Evolutionary conservation across 2,888 invertebrate genomes (phyloP).

Genomic region (Calameuta pallipes): DNA sequence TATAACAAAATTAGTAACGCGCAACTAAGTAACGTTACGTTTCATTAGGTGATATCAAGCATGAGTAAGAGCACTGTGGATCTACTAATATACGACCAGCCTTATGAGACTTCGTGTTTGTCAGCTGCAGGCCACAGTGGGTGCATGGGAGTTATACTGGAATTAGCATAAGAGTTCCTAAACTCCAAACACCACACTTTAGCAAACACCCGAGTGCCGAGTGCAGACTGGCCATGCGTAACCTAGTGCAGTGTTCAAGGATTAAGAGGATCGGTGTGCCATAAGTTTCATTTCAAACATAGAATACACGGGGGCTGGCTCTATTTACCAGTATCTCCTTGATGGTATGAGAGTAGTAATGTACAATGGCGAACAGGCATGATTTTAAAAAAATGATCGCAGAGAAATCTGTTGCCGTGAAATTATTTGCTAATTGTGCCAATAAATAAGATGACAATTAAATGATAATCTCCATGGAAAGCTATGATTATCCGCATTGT

Average conservation of each 20-base stretch:
- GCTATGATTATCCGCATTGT: not conserved
- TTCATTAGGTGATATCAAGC: not conserved
- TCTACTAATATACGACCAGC: not conserved
- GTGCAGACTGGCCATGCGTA: no score
- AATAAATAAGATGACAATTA: not conserved
- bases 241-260: no score
- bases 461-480: not conserved
- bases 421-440: not conserved
- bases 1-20: not conserved
- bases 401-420: not conserved
- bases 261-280: not conserved
- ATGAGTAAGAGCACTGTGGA: not conserved
- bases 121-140: not conserved
- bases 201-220: no score
- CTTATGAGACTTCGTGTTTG: not conserved
- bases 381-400: not conserved
- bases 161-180: no score
- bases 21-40: not conserved
- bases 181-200: no score
- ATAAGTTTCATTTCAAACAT: not conserved
- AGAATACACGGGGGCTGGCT: not conserved
- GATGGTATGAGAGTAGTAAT: not conserved
- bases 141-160: not conserved
- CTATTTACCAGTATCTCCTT: not conserved
- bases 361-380: not conserved